Evolutionary conservation across 2,797 vertebrate species (phyloP).

Genomic region (Oreortyx pictus): DNA sequence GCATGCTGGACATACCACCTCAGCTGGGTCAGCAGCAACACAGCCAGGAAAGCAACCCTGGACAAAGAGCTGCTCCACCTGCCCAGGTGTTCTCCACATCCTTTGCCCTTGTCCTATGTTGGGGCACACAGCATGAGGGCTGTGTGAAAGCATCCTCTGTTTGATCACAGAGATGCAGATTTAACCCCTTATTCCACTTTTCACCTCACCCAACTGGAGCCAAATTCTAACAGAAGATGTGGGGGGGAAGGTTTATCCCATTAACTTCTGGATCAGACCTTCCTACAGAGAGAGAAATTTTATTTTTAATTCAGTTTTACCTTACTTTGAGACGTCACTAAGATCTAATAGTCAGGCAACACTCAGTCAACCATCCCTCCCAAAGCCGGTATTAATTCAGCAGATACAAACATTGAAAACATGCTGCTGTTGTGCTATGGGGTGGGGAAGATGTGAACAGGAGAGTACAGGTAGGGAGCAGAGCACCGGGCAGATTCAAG

Average conservation of each 20-base stretch:
- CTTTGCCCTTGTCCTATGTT: background rate
- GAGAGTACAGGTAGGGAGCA: background rate
- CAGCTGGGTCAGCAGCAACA: background rate
- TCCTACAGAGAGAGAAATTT: background rate
- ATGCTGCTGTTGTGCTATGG: rapidly evolving
- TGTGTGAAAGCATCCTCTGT: background rate
- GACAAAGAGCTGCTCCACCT: background rate
- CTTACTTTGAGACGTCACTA: background rate
- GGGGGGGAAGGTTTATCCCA: background rate
- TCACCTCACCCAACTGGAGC: background rate
- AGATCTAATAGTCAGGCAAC: background rate
- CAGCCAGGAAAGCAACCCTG: background rate
- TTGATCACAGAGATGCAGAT: background rate
- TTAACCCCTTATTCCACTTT: background rate
- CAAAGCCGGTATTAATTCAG: background rate
- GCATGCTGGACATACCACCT: background rate
- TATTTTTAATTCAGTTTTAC: background rate
- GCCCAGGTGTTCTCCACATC: background rate
- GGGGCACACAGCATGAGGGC: background rate
- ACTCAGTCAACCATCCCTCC: background rate
- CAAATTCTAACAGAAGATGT: background rate
- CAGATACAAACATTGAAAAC: background rate
- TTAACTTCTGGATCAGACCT: background rate
- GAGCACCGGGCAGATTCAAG: background rate
- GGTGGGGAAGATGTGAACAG: background rate